These are phyloP conservation scores for Mionectes olivaceus DNA, from an alignment of 2,797 vertebrate species.

Conservation along the genomic window DNA sequence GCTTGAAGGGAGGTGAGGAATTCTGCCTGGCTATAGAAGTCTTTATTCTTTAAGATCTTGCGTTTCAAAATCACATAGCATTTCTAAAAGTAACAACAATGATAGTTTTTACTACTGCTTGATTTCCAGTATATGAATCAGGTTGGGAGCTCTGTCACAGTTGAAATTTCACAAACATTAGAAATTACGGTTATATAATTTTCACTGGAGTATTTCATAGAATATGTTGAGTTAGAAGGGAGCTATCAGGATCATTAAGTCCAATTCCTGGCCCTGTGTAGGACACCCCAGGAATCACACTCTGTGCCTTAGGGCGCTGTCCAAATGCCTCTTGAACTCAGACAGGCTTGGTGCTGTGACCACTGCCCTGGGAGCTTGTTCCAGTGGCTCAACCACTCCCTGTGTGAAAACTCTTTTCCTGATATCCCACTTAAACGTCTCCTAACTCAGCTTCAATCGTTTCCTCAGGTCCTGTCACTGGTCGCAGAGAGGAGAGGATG, in stretches of 20 bases:
- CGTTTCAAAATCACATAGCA: not conserved
- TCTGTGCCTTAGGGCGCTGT: not conserved
- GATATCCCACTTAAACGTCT: not conserved
- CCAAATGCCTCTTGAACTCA: not conserved
- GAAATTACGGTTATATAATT: not conserved
- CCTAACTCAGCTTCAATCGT: not conserved
- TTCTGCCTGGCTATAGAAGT: rapidly evolving
- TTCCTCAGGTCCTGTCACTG: not conserved
- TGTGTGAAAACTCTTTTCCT: not conserved
- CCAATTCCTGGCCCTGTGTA: not conserved
- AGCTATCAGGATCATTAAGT: not conserved
- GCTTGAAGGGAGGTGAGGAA: not conserved
- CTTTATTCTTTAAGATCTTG: not conserved
- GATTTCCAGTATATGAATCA: not conserved
- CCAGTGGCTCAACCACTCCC: not conserved
- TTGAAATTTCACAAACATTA: not conserved
- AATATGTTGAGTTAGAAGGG: not conserved
- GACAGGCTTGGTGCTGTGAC: not conserved
- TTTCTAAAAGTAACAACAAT: not conserved
- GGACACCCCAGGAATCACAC: not conserved
- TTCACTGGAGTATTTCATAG: not conserved
- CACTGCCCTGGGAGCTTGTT: not conserved
- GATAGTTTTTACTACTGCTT: not conserved
- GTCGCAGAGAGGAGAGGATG: not conserved
- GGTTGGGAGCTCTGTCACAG: not conserved